Evolutionary conservation across 1,140 invertebrate species (phyloP).

Genomic region (Rhopalosiphum maidis): DNA sequence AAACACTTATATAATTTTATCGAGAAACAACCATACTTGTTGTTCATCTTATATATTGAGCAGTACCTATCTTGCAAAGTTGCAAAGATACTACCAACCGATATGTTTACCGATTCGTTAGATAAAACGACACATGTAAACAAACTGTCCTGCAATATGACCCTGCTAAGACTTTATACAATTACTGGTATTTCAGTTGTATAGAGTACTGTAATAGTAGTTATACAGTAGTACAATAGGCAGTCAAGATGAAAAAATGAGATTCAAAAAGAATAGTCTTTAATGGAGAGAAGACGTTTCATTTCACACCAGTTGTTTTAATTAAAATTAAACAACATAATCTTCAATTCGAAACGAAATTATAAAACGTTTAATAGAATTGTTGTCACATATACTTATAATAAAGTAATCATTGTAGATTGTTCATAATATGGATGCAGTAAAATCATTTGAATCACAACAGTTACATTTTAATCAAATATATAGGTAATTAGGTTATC

Average conservation of each 20-base stretch:
- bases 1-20: neutral
- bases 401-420: neutral
- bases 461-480: neutral
- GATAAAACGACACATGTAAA: neutral
- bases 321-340: neutral
- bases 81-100: neutral
- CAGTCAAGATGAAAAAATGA: neutral
- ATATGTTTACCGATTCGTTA: neutral
- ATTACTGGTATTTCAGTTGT: neutral
- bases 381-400: neutral
- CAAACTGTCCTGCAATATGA: neutral
- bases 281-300: neutral
- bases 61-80: neutral
- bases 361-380: neutral
- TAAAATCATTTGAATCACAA: neutral
- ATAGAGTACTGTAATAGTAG: neutral
- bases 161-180: neutral
- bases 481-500: no score
- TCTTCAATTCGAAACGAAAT: neutral
- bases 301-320: neutral
- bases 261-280: neutral
- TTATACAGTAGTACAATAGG: neutral
- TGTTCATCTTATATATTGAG: neutral
- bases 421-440: neutral
- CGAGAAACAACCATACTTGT: neutral